Evolutionary conservation across 2,888 invertebrate genomes (phyloP), one percentile per base, ranked within the genome.

Genomic region (Nomada ferruginata): DNA sequence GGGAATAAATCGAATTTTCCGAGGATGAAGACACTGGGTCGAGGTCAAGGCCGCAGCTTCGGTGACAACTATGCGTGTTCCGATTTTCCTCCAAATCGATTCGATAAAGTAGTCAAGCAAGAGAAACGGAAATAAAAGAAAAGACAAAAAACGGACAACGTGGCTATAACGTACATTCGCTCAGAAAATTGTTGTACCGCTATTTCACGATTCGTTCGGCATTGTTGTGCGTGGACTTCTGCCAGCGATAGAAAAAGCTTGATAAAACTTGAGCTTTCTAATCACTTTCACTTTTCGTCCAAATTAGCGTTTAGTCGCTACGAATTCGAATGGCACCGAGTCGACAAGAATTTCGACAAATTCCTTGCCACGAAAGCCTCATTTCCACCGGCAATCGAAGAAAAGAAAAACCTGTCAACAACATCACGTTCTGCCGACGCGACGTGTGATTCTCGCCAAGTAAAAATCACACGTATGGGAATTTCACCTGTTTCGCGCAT

Each of bases 11-110:
- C 91, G 91, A 91, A 91, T 91, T 87, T 71, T 78, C 59, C 84
- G 85, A 87, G 88, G 90, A 89, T 90, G 90, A 90, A 90, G 90
- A 89, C 89, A 87, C 89, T 90, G 89, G 87, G 88, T 90, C 90
- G 89, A 89, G 91, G 91, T 91, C 90, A 91, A 91, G 91, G 91
- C 90, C 88, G 63, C 61, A 79, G 83, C 88, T 87, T 89, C 87
- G 87, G 83, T 72, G 79, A 75, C 76, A 79, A 74, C 72, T 73
- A 66, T 78, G 66, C 73, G 36, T 7, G 36, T 36, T 85, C 85
- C 82, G 79, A 83, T 85, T 84, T 87, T 84, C 63, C 78, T 52
- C 75, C 78, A 65, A 72, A 65, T 79, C 81, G 79, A 85, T 74
- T 79, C 78, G 79, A 87, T 87, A 81, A 29, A 29, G 29, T 29